A percentile compares a stretch with the other conserved stretches of the same genome.
These are phyloP conservation scores for Bombylius major DNA, from an alignment of 2,888 invertebrate genomes.

Conservation along the genomic window DNA sequence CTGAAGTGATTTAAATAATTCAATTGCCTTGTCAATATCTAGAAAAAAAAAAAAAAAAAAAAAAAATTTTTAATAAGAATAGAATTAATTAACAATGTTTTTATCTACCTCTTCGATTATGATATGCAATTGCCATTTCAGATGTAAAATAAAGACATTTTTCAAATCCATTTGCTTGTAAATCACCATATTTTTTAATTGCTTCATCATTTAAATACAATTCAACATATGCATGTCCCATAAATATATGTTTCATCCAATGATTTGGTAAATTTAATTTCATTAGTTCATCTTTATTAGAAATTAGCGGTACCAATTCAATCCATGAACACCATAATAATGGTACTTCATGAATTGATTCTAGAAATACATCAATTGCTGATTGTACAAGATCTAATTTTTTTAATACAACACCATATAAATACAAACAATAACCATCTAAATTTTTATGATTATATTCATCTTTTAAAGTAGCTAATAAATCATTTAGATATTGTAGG, in stretches of 20 bases:
- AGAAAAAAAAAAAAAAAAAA: constrained; percentile 10
- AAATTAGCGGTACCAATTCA: constrained; percentile 74
- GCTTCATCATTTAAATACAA: constrained; percentile 84
- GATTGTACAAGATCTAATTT: constrained; percentile 68
- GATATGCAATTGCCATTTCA: constrained; percentile 84
- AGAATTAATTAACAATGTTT: neutral
- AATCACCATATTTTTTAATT: constrained; percentile 62
- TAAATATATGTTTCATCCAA: constrained; percentile 91
- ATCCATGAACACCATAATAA: constrained; percentile 93
- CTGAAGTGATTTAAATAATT: constrained; percentile 70
- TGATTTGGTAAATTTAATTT: constrained; percentile 62
- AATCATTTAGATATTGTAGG: constrained; percentile 39
- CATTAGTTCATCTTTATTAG: constrained; percentile 63
- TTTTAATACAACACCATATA: constrained; percentile 84
- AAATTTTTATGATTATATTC: constrained; percentile 48
- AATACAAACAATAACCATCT: constrained; percentile 78
- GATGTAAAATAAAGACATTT: constrained; percentile 81
- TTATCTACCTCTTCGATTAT: constrained; percentile 68
- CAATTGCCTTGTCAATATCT: constrained; percentile 84
- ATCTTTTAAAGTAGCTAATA: constrained; percentile 44
- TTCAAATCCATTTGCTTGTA: constrained; percentile 68
- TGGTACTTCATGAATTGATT: constrained; percentile 66
- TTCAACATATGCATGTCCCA: constrained; percentile 81
- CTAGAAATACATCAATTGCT: constrained; percentile 66
- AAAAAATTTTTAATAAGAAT: neutral